Evolutionary conservation across 2,888 invertebrate genomes (phyloP).

Genomic region (Thera britannica): DNA sequence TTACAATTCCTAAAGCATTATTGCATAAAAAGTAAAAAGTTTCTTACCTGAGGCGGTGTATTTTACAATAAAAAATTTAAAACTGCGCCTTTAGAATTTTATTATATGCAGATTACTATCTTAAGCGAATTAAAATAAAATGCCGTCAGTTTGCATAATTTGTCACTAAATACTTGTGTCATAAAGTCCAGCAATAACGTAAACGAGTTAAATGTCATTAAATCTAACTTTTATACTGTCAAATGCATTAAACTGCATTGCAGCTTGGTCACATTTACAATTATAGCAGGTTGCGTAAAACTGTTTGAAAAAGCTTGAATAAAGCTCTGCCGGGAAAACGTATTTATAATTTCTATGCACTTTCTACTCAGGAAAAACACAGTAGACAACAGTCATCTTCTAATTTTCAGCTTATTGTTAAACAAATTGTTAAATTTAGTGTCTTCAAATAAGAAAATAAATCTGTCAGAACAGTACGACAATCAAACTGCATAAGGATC

Average conservation of each 20-base stretch:
- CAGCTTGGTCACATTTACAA: conserved; percentile 48
- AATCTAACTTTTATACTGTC: conserved; percentile 67
- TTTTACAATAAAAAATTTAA: neutral
- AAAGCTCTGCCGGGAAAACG: neutral
- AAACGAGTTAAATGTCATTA: conserved; percentile 60
- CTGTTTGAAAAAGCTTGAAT: too few species aligned
- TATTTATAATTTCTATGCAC: neutral
- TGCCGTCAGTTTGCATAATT: conserved; percentile 53
- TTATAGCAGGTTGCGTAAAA: conserved; percentile 4
- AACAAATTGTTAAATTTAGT: too few species aligned
- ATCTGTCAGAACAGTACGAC: too few species aligned
- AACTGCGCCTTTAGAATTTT: conserved; percentile 37
- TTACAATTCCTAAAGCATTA: too few species aligned
- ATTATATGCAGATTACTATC: conserved; percentile 44
- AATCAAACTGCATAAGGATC: too few species aligned
- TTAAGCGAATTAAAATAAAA: conserved; percentile 36
- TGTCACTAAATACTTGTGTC: conserved; percentile 54
- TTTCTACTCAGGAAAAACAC: too few species aligned
- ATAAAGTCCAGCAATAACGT: conserved; percentile 54
- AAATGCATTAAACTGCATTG: conserved; percentile 64
- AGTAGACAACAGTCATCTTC: too few species aligned
- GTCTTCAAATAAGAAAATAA: too few species aligned
- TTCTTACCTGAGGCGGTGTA: neutral
- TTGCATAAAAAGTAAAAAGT: too few species aligned
- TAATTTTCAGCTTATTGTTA: too few species aligned